These are phyloP conservation scores for Chrysocyon brachyurus DNA, from an alignment of 2,797 vertebrate genomes.

Conservation along the genomic window DNA sequence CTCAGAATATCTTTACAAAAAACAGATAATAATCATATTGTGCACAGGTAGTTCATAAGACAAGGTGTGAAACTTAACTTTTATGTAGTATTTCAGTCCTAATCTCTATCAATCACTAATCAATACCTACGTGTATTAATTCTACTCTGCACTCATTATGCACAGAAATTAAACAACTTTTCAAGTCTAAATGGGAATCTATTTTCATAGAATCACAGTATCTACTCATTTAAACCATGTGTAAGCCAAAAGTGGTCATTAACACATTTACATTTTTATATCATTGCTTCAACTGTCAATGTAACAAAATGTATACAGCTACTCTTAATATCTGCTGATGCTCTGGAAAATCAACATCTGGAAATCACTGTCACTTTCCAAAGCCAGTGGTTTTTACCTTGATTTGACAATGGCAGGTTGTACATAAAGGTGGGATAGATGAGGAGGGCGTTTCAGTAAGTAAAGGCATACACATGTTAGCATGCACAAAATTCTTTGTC, in stretches of 20 bases:
- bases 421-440: not conserved
- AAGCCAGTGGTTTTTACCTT: not conserved
- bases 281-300: not conserved
- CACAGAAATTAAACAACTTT: not conserved
- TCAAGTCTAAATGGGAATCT: not conserved
- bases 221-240: not conserved
- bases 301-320: not conserved
- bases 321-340: not conserved
- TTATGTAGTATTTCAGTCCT: not conserved
- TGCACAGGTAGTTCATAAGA: not conserved
- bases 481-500: not conserved
- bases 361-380: not conserved
- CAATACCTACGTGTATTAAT: not conserved
- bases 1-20: not conserved
- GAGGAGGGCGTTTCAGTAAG: not conserved
- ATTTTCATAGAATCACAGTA: not conserved
- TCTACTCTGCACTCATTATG: not conserved
- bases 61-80: not conserved
- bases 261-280: not conserved
- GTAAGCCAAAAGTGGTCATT: not conserved
- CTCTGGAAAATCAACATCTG: not conserved
- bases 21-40: not conserved
- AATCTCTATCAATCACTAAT: not conserved
- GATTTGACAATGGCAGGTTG: not conserved
- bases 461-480: not conserved